These are phyloP conservation scores for Luidia sarsii DNA, from an alignment of 53 echinoderm and acorn worm species.

Conservation along the genomic window DNA sequence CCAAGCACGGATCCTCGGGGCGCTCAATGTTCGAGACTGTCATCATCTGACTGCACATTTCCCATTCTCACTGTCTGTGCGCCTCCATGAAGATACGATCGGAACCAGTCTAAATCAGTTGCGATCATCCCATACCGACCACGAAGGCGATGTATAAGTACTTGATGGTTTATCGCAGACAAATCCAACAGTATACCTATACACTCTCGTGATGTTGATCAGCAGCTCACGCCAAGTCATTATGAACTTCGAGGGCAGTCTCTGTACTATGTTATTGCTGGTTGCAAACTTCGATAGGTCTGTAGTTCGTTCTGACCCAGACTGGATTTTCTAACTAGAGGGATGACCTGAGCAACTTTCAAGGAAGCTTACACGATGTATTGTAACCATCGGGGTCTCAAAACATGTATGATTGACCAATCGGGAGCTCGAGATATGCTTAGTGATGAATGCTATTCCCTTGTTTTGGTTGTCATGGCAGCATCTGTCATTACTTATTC, in stretches of 20 bases:
- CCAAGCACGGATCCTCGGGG: conserved; percentile 36
- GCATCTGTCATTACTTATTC: too few relatives aligned
- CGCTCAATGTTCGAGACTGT: conserved; percentile 25
- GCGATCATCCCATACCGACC: conserved; percentile 45
- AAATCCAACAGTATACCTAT: conserved; percentile 19
- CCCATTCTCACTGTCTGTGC: conserved; percentile 19
- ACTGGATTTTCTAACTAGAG: conserved; percentile 50
- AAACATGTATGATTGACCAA: too few relatives aligned
- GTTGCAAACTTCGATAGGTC: conserved; percentile 28
- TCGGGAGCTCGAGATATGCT: too few relatives aligned
- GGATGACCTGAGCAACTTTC: conserved; percentile 54
- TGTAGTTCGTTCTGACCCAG: conserved; percentile 43
- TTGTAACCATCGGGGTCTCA: too few relatives aligned
- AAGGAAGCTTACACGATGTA: conserved; percentile 3
- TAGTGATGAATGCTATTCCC: too few relatives aligned
- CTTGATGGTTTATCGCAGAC: too few relatives aligned
- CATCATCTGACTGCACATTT: conserved; percentile 21
- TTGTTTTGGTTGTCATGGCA: too few relatives aligned
- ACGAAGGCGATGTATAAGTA: too few relatives aligned
- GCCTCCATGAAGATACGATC: conserved; percentile 45
- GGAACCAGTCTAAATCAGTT: conserved; percentile 39
- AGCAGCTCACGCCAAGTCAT: not conserved
- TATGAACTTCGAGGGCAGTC: not conserved
- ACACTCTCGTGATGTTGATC: not conserved
- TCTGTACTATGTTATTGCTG: not conserved